Evolutionary conservation across 2,888 invertebrate genomes (phyloP), one percentile per base, ranked within the genome.

Genomic region (Dynastes grantii): DNA sequence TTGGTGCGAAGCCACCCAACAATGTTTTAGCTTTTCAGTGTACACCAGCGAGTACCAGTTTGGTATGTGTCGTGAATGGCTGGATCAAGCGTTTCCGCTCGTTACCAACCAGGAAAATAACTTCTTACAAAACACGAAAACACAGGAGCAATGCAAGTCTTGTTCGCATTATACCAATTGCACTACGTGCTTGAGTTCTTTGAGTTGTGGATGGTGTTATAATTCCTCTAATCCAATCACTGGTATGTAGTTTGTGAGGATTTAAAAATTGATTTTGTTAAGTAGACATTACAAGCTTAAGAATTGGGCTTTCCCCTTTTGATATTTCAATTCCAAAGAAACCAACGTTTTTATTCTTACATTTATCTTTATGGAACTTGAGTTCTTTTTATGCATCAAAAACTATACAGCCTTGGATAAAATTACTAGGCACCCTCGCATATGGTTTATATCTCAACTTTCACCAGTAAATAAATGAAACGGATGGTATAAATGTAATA

Each of bases 151-250:
- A 86, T 97, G 97, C 87, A 95, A 96, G 85, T 93, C 95, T 0
- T 97, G 97, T 85, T 92, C 92, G 40, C 92, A 93, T 37, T 94
- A 95, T 85, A 89, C 90, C 0, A 95, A 95, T 85, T 96, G 96
- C 85, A 92, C 95, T 0, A 91, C 93, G 4, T 98, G 98, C 86
- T 89, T 98, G 81, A 92, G 93, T 76, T 94, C 95, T 22, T 91
- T 97, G 84, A 95, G 96, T 79, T 98, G 98, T 89, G 98, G 98
- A 6, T 98, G 98, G 98, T 97, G 97, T 87, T 96, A 96, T 86
- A 95, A 95, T 83, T 90, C 93, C 29, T 94, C 95, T 76, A 97
- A 98, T 89, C 97, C 97, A 0, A 96, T 96, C 81, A 93, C 94
- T 81, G 98, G 98, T 8, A 90, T 92, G 64, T 78, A 55, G 37